Evolutionary conservation across 2,888 invertebrate species (phyloP), one percentile per base, ranked within the genome.

Genomic region (Calliphora vomitoria): DNA sequence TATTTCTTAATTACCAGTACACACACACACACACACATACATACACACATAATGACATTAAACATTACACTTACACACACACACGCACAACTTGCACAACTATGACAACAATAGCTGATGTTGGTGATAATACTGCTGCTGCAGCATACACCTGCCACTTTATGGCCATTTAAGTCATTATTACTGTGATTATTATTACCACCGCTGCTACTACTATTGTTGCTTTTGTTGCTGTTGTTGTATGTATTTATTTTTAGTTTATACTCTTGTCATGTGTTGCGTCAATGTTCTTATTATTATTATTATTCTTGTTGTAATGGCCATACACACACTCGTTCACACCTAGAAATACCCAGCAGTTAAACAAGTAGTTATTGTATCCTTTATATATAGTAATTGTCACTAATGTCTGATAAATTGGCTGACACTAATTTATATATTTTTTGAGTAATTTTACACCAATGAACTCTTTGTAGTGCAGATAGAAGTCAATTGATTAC

Each of bases 81-180:
- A 53, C 8, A 58, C 41, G 10, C 31, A 3, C 13, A 35, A 11
- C 15, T 35, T 11, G 20, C 35, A 0, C 8, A n/a, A 8, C 41
- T 18, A 64, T 20, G n/a, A 72, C 53, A 64, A 60, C 15, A 25
- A 20, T 20, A 47, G 68, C 55, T 25, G 20, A 11, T 58, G 55
- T 13, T 58, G 25, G 11, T 58, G 55, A 53, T 18, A 25, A 25
- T 25, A 2, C 1, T 18, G 11, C 18, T 66, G 64, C 72, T 76
- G 71, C 62, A 62, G 31, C 69, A 60, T 68, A 68, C 60, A 76
- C 62, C 78, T 83, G 83, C 76, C 71, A 72, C 62, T 78, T 76
- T 55, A 83, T 71, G 78, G 78, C 76, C 69, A 83, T 83, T 83
- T 53, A 83, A 69, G 69, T 83, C 78, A 71, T 78, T 71, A 83